Evolutionary conservation across 1,140 invertebrate genomes (phyloP).

Genomic region (Bicyclus anynana): DNA sequence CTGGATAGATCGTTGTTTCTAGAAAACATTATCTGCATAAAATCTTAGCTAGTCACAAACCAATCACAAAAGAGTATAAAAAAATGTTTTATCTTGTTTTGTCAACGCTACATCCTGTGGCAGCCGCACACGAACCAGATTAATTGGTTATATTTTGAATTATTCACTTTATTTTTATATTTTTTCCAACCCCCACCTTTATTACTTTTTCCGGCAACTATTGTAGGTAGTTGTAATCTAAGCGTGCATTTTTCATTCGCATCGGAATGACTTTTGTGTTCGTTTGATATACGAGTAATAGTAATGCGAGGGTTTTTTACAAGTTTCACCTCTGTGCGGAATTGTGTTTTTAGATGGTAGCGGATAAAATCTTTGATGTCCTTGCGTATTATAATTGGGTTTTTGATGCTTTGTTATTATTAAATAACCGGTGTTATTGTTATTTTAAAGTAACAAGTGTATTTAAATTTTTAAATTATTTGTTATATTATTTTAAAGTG

Average conservation of each 20-base stretch:
- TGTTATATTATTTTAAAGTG: too few species aligned
- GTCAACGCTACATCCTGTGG: slow-evolving; percentile 49
- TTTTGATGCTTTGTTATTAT: neutral
- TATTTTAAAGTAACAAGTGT: neutral
- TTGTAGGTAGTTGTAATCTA: slow-evolving; percentile 39
- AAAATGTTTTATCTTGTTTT: slow-evolving; percentile 25
- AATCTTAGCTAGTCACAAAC: neutral
- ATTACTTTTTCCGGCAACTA: slow-evolving; percentile 32
- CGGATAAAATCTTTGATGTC: neutral
- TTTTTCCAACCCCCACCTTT: slow-evolving; percentile 35
- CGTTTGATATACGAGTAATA: slow-evolving; percentile 28
- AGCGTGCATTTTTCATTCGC: slow-evolving; percentile 55
- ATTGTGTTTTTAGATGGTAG: slow-evolving; percentile 8
- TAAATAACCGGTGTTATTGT: neutral
- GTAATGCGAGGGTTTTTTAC: slow-evolving; percentile 20
- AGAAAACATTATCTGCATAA: neutral
- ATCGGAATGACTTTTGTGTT: slow-evolving; percentile 33
- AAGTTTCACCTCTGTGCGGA: neutral
- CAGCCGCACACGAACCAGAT: slow-evolving; percentile 53
- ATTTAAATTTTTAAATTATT: too few species aligned
- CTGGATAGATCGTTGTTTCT: neutral
- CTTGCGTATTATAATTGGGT: neutral
- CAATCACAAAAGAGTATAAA: neutral
- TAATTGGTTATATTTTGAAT: slow-evolving; percentile 73
- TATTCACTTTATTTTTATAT: slow-evolving; percentile 55